Evolutionary conservation across 92 coral and sea anemone genomes (phyloP), one percentile per base, ranked within the genome.

Genomic region (Diadumene lineata): DNA sequence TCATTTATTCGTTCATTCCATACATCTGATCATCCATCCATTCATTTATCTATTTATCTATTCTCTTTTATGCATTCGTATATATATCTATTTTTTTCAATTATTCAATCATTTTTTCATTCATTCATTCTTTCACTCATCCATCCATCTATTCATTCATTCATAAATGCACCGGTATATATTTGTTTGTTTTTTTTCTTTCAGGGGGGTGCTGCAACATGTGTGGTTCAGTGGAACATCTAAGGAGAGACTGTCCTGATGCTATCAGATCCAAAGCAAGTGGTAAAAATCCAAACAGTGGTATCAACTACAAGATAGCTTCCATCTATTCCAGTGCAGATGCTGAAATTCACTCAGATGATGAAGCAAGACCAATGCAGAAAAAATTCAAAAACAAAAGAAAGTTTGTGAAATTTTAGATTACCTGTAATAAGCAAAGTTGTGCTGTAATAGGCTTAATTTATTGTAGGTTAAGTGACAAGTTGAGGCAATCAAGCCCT

Each of bases 191-290:
- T 23, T 34, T 2, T 56, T 19, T 31, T 43, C 15, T 38, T 70
- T 16, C 70, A 92, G 98, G 98, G 50, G 98, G 98, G 17, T 90
- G 90, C 23, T 94, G 98, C 74, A 91, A 86, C 51, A 57, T 82
- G 29, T 94, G 98, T 77, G 98, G 94, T 11, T 94, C 98, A 68
- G 98, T 94, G 56, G 97, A 88, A 56, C 98, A 94, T 77, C 90
- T 91, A 29, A 88, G 85, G 70, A 85, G 92, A 44, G 94, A 94
- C 70, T 94, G 98, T 73, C 98, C 98, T 50, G 85, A 92, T 24
- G 27, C 64, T n/a, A 27, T 26, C 21, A 73, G 72, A 30, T 31
- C 67, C 21, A 77, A 27, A 68, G 50, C 60, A 56, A 76, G 68
- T 53, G 82, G 86, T 28, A 56, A 16, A 2, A 30, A 68, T 11